Percentiles rank a stretch among this genome's conserved stretches.
phyloP scores from a whole-genome alignment of 1,140 invertebrate species.

The Drosophila simulans region DNA sequence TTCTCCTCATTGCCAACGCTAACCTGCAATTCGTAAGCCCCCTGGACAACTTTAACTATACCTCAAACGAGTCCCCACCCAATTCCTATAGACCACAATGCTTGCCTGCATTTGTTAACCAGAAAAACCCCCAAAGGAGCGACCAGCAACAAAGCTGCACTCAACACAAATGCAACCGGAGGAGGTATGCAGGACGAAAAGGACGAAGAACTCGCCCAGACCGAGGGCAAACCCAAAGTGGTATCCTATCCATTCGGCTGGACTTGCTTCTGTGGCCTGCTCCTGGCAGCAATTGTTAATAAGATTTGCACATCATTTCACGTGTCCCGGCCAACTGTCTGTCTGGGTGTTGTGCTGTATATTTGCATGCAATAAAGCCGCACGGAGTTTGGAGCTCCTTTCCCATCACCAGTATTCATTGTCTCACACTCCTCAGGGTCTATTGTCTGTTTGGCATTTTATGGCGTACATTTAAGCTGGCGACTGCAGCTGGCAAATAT shows the following conservation, averaged over 20 bases:
- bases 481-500: slow-evolving; percentile 44
- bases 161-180: slow-evolving; percentile 41
- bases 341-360: slow-evolving; percentile 34
- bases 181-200: background rate
- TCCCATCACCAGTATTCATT: slow-evolving; percentile 21
- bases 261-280: slow-evolving; percentile 45
- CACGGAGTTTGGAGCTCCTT: slow-evolving; percentile 45
- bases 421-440: slow-evolving; percentile 13
- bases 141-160: slow-evolving; percentile 40
- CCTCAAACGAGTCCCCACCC: slow-evolving; percentile 3
- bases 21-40: slow-evolving; percentile 6
- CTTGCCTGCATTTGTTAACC: slow-evolving; percentile 7
- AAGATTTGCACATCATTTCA: slow-evolving; percentile 81
- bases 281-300: slow-evolving; percentile 79
- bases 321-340: slow-evolving; percentile 69
- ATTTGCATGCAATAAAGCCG: slow-evolving; percentile 74
- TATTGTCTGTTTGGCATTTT: slow-evolving; percentile 70
- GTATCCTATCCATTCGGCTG: slow-evolving; percentile 29
- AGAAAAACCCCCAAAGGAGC: slow-evolving; percentile 34
- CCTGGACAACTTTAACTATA: slow-evolving; percentile 26
- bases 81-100: background rate
- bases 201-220: background rate
- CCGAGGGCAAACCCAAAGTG: slow-evolving; percentile 26
- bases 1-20: slow-evolving; percentile 17
- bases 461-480: slow-evolving; percentile 50